These are phyloP conservation scores for Spongilla lacustris DNA, from an alignment of 37 sponge, comb jelly and placozoan species.

Conservation along the genomic window DNA sequence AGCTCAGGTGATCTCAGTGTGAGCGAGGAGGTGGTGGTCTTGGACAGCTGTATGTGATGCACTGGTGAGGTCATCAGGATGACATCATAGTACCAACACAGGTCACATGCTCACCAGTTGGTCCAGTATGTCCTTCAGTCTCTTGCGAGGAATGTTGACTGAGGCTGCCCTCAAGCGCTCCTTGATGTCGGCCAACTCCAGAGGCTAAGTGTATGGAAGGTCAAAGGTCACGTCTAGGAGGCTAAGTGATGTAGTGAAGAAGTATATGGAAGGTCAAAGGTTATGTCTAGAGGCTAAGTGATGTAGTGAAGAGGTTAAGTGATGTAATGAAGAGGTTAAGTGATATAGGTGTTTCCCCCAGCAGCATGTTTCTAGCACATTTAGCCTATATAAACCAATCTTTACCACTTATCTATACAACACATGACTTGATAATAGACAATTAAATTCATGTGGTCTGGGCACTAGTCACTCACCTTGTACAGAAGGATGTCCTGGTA, in stretches of 20 bases:
- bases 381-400: too few species aligned
- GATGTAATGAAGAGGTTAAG: too few species aligned
- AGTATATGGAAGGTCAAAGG: too few species aligned
- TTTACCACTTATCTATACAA: too few species aligned
- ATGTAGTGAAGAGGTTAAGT: too few species aligned
- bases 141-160: slow-evolving; percentile 30
- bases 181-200: slow-evolving; percentile 51
- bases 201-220: slow-evolving; percentile 35
- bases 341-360: too few species aligned
- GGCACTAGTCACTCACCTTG: slow-evolving; percentile 39
- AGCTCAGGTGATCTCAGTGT: too few species aligned
- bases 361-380: too few species aligned
- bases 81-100: not conserved
- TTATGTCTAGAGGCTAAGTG: too few species aligned
- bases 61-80: slow-evolving; percentile 9
- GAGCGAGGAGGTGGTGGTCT: not conserved
- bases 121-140: slow-evolving; percentile 61
- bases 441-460: not conserved
- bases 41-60: slow-evolving; percentile 40
- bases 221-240: not conserved
- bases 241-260: too few species aligned
- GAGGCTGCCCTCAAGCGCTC: slow-evolving; percentile 48
- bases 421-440: too few species aligned
- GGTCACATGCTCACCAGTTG: slow-evolving; percentile 31
- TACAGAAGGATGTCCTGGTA: slow-evolving; percentile 61